Conservation (phyloP, 1,140 invertebrate species). For the Papilio machaon region DNA sequence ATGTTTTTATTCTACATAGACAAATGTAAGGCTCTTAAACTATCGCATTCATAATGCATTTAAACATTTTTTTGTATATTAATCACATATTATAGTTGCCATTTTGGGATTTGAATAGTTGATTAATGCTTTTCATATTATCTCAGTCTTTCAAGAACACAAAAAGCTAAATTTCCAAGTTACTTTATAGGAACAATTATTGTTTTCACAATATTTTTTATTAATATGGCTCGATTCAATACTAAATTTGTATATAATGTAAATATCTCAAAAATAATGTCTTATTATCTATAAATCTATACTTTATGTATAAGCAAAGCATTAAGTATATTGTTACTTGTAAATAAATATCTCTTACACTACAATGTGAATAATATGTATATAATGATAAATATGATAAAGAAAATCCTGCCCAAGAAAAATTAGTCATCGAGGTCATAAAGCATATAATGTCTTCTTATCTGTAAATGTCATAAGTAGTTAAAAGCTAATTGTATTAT, state of each 20-base stretch:
- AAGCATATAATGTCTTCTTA: not conserved
- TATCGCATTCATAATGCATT: slow-evolving; percentile 55
- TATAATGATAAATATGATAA: not conserved
- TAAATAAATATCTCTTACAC: slow-evolving; percentile 10
- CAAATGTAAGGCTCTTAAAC: slow-evolving; percentile 32
- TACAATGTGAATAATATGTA: not conserved
- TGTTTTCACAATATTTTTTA: not conserved
- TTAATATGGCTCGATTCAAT: not conserved
- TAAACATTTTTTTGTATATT: slow-evolving; percentile 48
- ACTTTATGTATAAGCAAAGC: not conserved
- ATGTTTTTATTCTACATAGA: not conserved
- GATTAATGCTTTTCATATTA: slow-evolving; percentile 5
- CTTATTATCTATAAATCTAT: not conserved
- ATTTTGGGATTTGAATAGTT: slow-evolving; percentile 26
- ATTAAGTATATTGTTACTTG: slow-evolving; percentile 3
- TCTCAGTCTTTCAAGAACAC: not conserved
- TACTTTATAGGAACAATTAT: slow-evolving; percentile 15
- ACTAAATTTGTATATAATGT: slow-evolving; percentile 1
- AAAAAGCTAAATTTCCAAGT: not conserved
- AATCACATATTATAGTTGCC: slow-evolving; percentile 41
- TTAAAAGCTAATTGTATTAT: slow-evolving; percentile 13
- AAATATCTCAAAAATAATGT: slow-evolving; percentile 14
- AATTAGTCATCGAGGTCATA: not conserved
- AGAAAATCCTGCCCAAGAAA: not conserved
- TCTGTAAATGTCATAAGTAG: not conserved